Conservation (phyloP, 2,888 invertebrate species). For the Parasteatoda lunata region DNA sequence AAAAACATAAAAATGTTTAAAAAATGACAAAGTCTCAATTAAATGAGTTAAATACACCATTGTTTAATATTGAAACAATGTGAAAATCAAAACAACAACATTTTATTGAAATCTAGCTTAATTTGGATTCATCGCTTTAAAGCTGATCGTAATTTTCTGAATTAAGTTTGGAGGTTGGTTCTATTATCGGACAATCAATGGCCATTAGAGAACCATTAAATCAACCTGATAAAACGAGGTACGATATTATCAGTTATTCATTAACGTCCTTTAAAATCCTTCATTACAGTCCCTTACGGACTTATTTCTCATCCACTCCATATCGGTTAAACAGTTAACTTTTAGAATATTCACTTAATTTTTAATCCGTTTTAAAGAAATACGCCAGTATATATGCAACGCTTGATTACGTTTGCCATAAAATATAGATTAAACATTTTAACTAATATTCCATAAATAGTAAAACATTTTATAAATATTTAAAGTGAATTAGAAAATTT, state of each 20-base stretch:
- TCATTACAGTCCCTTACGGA: slow-evolving; percentile 32
- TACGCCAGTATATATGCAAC: not conserved
- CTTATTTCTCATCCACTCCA: not conserved
- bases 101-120: slow-evolving; percentile 1
- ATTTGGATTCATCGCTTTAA: slow-evolving; percentile 29
- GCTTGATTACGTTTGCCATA: not conserved
- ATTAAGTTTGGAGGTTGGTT: slow-evolving; percentile 45
- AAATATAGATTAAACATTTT: not conserved
- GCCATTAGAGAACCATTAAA: slow-evolving; percentile 59
- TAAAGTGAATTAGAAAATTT: too few relatives aligned
- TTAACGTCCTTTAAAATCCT: slow-evolving; percentile 52
- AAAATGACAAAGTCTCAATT: too few relatives aligned
- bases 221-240: slow-evolving; percentile 54
- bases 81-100: not conserved
- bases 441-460: not conserved
- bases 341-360: not conserved
- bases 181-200: slow-evolving; percentile 54
- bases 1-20: too few relatives aligned
- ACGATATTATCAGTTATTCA: slow-evolving; percentile 57
- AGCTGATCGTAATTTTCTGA: slow-evolving; percentile 38
- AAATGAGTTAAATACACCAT: too few relatives aligned
- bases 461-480: too few relatives aligned
- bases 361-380: not conserved
- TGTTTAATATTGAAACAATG: too few relatives aligned
- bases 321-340: not conserved